A percentile compares a stretch with the other conserved stretches of the same genome.
Evolutionary conservation across 2,888 invertebrate genomes (phyloP).

Genomic region (Drosophila tanythrix): DNA sequence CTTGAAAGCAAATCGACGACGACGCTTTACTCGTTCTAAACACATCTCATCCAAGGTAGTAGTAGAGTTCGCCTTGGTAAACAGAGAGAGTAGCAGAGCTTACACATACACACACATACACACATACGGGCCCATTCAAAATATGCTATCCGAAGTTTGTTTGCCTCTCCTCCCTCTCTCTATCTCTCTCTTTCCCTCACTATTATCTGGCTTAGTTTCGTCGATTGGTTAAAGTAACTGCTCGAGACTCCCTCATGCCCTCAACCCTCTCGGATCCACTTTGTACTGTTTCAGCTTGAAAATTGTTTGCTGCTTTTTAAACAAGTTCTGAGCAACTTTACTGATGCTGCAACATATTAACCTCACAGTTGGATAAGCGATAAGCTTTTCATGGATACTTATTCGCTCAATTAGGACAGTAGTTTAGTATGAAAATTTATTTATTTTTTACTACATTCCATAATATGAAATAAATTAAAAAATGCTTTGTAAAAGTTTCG

Average conservation of each 20-base stretch:
- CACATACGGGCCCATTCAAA: slow-evolving; percentile 4
- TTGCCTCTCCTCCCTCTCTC: slow-evolving; percentile 1
- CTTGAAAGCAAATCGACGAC: slow-evolving; percentile 5
- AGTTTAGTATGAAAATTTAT: not conserved
- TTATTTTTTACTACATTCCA: not conserved
- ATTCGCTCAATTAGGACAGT: not conserved
- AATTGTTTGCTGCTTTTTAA: slow-evolving; percentile 10
- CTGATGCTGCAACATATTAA: slow-evolving; percentile 17
- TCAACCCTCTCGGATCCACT: not conserved
- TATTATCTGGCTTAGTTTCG: slow-evolving; percentile 30
- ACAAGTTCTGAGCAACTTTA: slow-evolving; percentile 15
- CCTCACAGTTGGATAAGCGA: slow-evolving; percentile 11
- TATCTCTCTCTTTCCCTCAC: not conserved
- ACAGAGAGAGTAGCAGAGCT: slow-evolving; percentile 11
- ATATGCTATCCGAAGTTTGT: slow-evolving; percentile 9
- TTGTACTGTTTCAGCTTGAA: not conserved
- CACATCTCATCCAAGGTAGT: slow-evolving; percentile 1
- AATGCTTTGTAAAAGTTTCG: not conserved
- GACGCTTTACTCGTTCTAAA: not conserved
- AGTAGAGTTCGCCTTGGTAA: not conserved
- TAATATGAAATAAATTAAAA: not conserved
- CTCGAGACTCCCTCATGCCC: slow-evolving; percentile 18
- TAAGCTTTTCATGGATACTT: not conserved
- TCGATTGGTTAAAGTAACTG: slow-evolving; percentile 42
- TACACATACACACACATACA: slow-evolving; percentile 6